Percentiles rank a stretch among this genome's conserved stretches.
Evolutionary conservation across 2,888 invertebrate genomes (phyloP).

Genomic region (Caenorhabditis angaria): DNA sequence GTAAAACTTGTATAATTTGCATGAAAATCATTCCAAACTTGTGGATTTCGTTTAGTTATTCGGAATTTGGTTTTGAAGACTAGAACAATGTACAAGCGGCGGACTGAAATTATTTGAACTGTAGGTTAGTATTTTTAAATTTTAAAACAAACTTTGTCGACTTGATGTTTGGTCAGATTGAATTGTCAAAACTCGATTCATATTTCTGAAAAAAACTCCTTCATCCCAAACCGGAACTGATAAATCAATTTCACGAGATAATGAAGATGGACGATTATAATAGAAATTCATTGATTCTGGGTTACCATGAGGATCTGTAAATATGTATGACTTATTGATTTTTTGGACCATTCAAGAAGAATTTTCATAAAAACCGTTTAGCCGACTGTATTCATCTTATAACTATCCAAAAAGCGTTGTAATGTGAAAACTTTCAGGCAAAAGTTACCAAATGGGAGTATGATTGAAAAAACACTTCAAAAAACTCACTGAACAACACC

Average conservation of each 20-base stretch:
- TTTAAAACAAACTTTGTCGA: slow-evolving; percentile 38
- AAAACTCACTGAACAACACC: slow-evolving; percentile 55
- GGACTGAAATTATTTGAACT: slow-evolving; percentile 39
- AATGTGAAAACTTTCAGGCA: too few species aligned
- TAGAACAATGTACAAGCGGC: slow-evolving; percentile 59
- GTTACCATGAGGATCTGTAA: slow-evolving; percentile 65
- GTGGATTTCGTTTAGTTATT: slow-evolving; percentile 56
- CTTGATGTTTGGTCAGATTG: slow-evolving; percentile 60
- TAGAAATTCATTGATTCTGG: slow-evolving; percentile 64
- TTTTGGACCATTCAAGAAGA: too few species aligned
- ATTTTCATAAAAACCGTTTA: too few species aligned
- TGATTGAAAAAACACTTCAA: slow-evolving; percentile 10
- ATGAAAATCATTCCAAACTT: slow-evolving; percentile 57
- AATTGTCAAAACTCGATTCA: slow-evolving; percentile 61
- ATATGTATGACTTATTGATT: too few species aligned
- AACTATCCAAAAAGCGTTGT: too few species aligned
- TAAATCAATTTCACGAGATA: slow-evolving; percentile 56
- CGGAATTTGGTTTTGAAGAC: slow-evolving; percentile 60
- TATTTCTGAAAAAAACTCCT: slow-evolving; percentile 62
- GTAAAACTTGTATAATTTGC: slow-evolving; percentile 62
- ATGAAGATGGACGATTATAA: slow-evolving; percentile 60
- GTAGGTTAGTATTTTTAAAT: not conserved
- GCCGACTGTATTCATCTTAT: too few species aligned
- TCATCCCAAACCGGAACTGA: slow-evolving; percentile 62
- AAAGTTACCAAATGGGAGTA: too few species aligned